Evolutionary conservation across 2,888 invertebrate genomes (phyloP).

Genomic region (Pseudococcus jackbeardsleyi): DNA sequence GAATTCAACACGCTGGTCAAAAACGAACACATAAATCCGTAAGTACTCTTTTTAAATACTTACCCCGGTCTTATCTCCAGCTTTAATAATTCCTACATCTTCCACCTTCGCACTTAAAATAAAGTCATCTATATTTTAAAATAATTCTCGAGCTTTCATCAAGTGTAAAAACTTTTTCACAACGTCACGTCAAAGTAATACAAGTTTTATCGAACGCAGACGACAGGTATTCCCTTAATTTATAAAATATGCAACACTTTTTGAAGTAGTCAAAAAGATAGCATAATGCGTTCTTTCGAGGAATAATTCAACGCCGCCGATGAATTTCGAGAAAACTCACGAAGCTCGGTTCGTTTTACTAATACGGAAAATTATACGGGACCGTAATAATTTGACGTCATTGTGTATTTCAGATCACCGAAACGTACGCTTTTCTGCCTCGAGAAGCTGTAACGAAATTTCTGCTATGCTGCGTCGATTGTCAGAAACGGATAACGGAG

Average conservation of each 20-base stretch:
- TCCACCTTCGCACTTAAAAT: neutral
- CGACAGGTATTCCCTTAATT: conserved; percentile 10
- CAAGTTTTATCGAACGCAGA: conserved; percentile 2
- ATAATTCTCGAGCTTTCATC: neutral
- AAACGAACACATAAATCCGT: conserved; percentile 96
- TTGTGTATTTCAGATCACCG: conserved; percentile 84
- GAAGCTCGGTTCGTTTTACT: no score
- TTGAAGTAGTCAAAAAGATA: conserved; percentile 6
- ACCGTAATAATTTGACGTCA: neutral
- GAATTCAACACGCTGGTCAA: conserved; percentile 96
- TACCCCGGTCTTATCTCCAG: neutral
- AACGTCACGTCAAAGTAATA: neutral
- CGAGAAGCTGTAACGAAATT: conserved; percentile 97
- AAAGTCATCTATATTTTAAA: neutral
- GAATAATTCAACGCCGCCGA: neutral
- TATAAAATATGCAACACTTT: conserved; percentile 22
- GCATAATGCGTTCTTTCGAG: neutral
- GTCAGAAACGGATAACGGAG: conserved; percentile 59
- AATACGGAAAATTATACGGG: no score
- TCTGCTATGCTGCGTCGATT: conserved; percentile 83
- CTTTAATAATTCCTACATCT: neutral
- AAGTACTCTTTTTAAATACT: conserved; percentile 70
- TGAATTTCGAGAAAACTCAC: neutral
- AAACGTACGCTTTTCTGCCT: conserved; percentile 95
- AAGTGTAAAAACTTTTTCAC: neutral